phyloP scores from a whole-genome alignment of 1,140 invertebrate genomes.

The Rhizoglyphus robini region DNA sequence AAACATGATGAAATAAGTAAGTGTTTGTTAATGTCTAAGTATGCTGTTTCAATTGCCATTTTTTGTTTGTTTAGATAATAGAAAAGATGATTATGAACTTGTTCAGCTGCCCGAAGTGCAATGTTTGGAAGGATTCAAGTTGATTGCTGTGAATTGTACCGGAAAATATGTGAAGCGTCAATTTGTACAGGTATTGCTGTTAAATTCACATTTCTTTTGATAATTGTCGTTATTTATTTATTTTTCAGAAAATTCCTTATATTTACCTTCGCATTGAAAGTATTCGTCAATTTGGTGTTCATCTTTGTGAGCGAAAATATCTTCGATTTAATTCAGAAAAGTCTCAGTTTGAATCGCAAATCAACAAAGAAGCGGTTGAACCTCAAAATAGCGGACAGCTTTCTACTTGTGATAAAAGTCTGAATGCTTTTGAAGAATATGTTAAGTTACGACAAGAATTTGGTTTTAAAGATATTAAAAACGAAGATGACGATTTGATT shows the following conservation, averaged over 20 bases:
- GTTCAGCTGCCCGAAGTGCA: constrained; percentile 68
- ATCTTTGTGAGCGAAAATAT: constrained; percentile 74
- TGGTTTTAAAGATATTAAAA: background rate
- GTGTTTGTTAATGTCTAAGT: too few species aligned
- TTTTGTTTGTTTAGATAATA: constrained; percentile 16
- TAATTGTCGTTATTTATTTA: too few species aligned
- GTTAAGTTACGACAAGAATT: background rate
- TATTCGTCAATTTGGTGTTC: constrained; percentile 66
- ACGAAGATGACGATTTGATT: background rate
- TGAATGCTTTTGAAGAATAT: background rate
- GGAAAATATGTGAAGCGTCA: constrained; percentile 44
- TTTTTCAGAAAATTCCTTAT: constrained; percentile 53
- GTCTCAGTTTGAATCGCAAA: constrained; percentile 33
- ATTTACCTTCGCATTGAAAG: constrained; percentile 57
- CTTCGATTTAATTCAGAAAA: constrained; percentile 39
- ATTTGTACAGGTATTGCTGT: constrained; percentile 44
- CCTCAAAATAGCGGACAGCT: background rate
- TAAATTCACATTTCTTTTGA: background rate
- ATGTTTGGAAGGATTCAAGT: constrained; percentile 67
- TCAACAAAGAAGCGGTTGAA: background rate
- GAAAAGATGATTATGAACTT: constrained; percentile 44
- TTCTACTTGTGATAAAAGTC: background rate
- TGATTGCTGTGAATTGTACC: constrained; percentile 58
- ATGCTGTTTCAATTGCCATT: constrained; percentile 8
- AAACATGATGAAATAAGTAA: too few species aligned